Conservation (phyloP, 2,113 vertebrate species). For the Alectura lathami region DNA sequence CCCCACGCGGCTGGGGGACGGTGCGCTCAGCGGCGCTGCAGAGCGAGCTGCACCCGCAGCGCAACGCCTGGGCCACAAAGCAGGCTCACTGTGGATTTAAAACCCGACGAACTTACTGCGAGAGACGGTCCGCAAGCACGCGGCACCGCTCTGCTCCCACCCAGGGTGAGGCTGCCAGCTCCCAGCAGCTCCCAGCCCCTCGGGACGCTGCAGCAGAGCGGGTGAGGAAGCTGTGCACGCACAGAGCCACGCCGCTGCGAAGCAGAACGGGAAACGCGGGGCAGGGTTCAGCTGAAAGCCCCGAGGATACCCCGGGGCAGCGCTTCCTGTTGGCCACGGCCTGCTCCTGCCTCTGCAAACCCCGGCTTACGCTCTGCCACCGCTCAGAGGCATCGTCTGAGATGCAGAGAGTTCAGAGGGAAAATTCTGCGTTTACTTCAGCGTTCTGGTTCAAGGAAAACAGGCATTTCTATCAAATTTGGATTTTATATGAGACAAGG, state of each 20-base stretch:
- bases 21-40: no score
- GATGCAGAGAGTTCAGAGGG: no score
- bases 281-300: neutral
- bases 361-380: accelerated
- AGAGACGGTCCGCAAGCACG: neutral
- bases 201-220: neutral
- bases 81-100: neutral
- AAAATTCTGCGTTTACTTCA: neutral
- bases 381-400: no score
- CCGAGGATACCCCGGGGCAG: neutral
- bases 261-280: neutral
- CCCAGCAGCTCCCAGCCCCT: neutral
- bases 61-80: neutral
- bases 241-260: no score
- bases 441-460: neutral
- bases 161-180: neutral
- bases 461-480: neutral
- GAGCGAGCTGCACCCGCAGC: neutral
- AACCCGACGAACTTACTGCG: neutral
- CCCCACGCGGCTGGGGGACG: no score
- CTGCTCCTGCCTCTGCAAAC: neutral
- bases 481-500: neutral
- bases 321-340: neutral
- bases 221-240: neutral
- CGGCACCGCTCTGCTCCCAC: neutral